Evolutionary conservation across 2,797 vertebrate species (phyloP).

Genomic region (Protonibea diacanthus): DNA sequence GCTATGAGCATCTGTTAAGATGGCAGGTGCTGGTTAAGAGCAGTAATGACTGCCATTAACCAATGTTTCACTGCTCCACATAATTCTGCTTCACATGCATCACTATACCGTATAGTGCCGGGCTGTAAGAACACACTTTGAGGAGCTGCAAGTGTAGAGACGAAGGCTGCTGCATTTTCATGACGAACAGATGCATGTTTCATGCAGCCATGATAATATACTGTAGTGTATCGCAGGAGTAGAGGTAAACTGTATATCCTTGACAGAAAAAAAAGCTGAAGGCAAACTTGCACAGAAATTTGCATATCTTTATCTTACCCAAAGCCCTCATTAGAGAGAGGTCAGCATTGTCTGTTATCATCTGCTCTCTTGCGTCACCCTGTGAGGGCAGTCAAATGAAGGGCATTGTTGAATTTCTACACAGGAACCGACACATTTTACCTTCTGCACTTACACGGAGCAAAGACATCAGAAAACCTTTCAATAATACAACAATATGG

Average conservation of each 20-base stretch:
- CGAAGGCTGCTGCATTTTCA: conserved; percentile 10
- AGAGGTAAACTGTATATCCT: conserved; percentile 19
- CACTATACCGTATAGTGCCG: neutral
- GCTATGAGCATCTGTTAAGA: conserved; percentile 62
- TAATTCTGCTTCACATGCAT: conserved; percentile 51
- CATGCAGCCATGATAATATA: neutral
- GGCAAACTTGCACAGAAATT: conserved; percentile 47
- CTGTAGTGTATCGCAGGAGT: neutral
- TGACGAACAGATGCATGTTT: conserved; percentile 3
- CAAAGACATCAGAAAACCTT: conserved; percentile 39
- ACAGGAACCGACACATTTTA: conserved; percentile 21
- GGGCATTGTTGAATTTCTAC: conserved; percentile 21
- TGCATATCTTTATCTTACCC: conserved; percentile 48
- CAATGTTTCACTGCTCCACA: conserved; percentile 56
- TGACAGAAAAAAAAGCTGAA: conserved; percentile 40
- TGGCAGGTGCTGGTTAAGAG: conserved; percentile 71
- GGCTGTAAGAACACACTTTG: conserved; percentile 6
- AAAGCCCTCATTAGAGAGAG: conserved; percentile 57
- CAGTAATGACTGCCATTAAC: conserved; percentile 71
- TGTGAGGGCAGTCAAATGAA: conserved; percentile 46
- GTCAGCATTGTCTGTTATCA: conserved; percentile 52
- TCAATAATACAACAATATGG: conserved; percentile 55
- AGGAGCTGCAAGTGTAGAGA: conserved; percentile 6
- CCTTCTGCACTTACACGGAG: conserved; percentile 27
- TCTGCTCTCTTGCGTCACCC: conserved; percentile 33